Evolutionary conservation across 2,797 vertebrate genomes (phyloP).

Genomic region (Pseudomugil tenellus): DNA sequence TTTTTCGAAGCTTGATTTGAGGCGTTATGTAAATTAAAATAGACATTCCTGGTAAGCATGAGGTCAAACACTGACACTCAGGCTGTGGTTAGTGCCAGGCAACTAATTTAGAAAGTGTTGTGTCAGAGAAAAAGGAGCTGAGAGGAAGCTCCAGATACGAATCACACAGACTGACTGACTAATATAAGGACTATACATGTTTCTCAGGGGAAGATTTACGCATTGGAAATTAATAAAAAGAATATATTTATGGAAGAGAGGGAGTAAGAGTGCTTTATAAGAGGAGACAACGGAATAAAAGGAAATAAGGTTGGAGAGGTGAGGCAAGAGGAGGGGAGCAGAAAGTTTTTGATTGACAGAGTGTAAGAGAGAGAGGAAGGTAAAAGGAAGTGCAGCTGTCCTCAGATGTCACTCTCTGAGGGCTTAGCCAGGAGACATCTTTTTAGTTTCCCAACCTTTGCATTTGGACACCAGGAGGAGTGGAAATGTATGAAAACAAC

Average conservation of each 20-base stretch:
- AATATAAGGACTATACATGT: constrained; percentile 29
- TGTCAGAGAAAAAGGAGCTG: constrained; percentile 71
- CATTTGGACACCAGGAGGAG: constrained; percentile 37
- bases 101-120: constrained; percentile 72
- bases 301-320: constrained; percentile 32
- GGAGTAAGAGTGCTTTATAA: neutral
- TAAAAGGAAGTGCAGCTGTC: constrained; percentile 67
- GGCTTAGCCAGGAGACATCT: constrained; percentile 52
- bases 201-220: constrained; percentile 25
- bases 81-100: constrained; percentile 36
- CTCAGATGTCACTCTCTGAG: constrained; percentile 63
- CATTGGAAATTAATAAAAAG: constrained; percentile 19
- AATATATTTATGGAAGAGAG: neutral
- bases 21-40: constrained; percentile 10
- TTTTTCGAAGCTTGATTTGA: neutral
- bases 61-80: constrained; percentile 40
- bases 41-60: constrained; percentile 14
- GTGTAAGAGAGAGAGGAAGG: constrained; percentile 10
- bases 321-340: constrained; percentile 19
- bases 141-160: constrained; percentile 46
- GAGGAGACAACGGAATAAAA: constrained; percentile 45
- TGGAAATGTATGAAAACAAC: constrained; percentile 28
- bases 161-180: constrained; percentile 24
- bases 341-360: constrained; percentile 56
- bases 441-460: constrained; percentile 52